Evolutionary conservation across 2,888 invertebrate genomes (phyloP).

Genomic region (Erebia palarica): DNA sequence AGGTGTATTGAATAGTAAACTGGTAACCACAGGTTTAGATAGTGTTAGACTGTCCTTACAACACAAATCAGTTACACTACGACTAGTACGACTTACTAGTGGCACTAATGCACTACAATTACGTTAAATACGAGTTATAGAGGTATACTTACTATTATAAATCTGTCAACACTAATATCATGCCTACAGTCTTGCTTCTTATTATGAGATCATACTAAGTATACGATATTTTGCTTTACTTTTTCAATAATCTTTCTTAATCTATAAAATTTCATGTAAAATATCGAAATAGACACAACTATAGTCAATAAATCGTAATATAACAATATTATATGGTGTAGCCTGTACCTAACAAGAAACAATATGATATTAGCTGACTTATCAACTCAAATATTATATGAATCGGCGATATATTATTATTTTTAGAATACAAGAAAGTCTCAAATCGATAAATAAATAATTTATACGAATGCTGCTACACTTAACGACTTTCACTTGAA

Average conservation of each 20-base stretch:
- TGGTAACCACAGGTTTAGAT: constrained; percentile 2
- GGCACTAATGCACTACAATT: constrained; percentile 9
- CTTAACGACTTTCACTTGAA: constrained; percentile 36
- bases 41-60: not conserved
- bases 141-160: not conserved
- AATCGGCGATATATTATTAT: constrained; percentile 13
- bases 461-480: constrained; percentile 20
- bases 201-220: too few relatives aligned
- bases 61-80: not conserved
- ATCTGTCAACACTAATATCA: not conserved
- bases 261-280: not conserved
- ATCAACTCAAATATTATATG: not conserved
- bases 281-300: not conserved
- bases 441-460: constrained; percentile 17
- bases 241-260: not conserved
- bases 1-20: constrained; percentile 21
- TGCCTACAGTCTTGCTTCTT: not conserved
- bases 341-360: not conserved
- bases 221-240: not conserved
- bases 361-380: not conserved
- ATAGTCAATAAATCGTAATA: too few relatives aligned
- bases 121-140: not conserved
- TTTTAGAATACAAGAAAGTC: constrained; percentile 11
- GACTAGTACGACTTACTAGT: not conserved
- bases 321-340: not conserved